Percentiles rank a stretch among this genome's conserved stretches.
Evolutionary conservation across 2,113 vertebrate species (phyloP).

Genomic region (Salminus brasiliensis): DNA sequence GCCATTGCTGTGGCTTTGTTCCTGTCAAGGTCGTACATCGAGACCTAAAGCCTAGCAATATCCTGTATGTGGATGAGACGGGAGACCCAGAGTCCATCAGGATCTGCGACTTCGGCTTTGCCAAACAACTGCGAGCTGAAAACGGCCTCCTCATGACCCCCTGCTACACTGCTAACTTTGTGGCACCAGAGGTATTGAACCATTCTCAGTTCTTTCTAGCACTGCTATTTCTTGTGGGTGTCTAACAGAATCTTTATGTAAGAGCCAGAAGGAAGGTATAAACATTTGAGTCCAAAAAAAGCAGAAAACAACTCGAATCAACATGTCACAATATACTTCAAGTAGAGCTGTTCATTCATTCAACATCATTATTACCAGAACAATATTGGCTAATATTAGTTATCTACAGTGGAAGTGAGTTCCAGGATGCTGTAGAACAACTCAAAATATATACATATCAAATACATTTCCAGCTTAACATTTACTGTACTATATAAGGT

Average conservation of each 20-base stretch:
- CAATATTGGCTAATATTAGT: too few relatives aligned
- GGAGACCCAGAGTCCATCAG: slow-evolving; percentile 90
- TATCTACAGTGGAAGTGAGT: too few relatives aligned
- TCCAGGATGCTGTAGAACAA: too few relatives aligned
- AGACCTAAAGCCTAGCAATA: slow-evolving; percentile 94
- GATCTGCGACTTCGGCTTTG: slow-evolving; percentile 92
- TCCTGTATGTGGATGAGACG: slow-evolving; percentile 91
- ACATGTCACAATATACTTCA: background rate
- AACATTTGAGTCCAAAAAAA: background rate
- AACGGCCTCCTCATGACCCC: slow-evolving; percentile 96
- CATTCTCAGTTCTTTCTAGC: background rate
- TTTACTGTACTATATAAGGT: too few relatives aligned
- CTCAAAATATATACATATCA: too few relatives aligned
- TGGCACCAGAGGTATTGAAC: slow-evolving; percentile 89
- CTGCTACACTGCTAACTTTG: slow-evolving; percentile 95
- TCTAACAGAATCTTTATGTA: background rate
- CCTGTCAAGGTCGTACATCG: slow-evolving; percentile 88
- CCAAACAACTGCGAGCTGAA: slow-evolving; percentile 92
- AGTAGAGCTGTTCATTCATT: too few relatives aligned
- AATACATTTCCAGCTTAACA: too few relatives aligned
- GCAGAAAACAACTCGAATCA: background rate
- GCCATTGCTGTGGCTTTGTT: background rate
- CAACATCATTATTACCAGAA: too few relatives aligned
- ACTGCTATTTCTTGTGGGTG: background rate
- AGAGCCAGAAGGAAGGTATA: background rate